Evolutionary conservation across 2,113 vertebrate genomes (phyloP), one percentile per base, ranked within the genome.

Genomic region (Anthoscopus minutus): DNA sequence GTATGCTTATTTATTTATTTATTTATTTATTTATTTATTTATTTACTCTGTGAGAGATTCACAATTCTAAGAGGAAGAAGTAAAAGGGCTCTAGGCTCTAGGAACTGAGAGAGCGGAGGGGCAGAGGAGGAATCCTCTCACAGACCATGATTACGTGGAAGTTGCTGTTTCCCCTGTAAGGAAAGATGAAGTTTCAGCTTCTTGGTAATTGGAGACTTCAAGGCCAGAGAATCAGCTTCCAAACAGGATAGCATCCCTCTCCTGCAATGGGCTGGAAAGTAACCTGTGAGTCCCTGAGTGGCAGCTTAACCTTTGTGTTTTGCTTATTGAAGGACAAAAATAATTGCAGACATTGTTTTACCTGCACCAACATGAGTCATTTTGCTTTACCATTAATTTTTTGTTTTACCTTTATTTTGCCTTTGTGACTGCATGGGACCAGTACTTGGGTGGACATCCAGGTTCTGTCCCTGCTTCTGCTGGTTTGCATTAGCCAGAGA

Each of bases 141-240:
- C 6, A 65, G 57, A 15, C 1, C 2, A 2, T 35, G 13, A 45
- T 25, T 89, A 85, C 60, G 58, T 94, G 74, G 50, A 87, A 77
- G 45, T n/a, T 22, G 10, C 21, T 66, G 17, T 60, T 89, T 30
- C 19, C 22, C 8, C 4, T 10, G 4, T 48, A 83, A 74, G 73
- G 51, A 64, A 88, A 77, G 74, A 62, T 82, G 70, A 86, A 54
- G 42, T 89, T 93, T 89, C 35, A 35, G 13, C 20, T 70, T 72
- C 48, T 51, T 11, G 1, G 37, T 86, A 1, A 73, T 66, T 76
- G 37, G 38, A 80, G 31, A 15, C 48, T 86, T 73, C 22, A 60
- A 47, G 61, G 45, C 10, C 15, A 51, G 64, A 78, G 53, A 42
- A 31, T 12, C 0, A 1, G 9, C 50, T 94, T 88, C 56, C 24